Base-by-base conservation (phyloP, 2,888 invertebrate species). In the Schizaphis graminum region DNA sequence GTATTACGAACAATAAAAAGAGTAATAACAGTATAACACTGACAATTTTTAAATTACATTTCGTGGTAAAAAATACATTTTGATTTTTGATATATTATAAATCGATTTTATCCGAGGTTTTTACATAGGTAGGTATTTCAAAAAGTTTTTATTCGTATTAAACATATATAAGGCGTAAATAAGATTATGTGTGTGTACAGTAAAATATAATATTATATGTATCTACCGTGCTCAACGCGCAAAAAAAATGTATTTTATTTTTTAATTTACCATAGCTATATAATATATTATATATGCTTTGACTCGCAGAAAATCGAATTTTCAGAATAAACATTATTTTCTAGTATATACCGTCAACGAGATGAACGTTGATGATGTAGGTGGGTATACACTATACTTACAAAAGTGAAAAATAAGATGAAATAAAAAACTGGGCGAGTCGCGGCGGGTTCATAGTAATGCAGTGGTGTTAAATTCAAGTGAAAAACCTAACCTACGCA, bases 301-400 rank as follows among this genome's bases (percentile, higher is more conserved):
- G 35, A 77, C 77, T 77, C 35, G 77, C 77, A 21, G 77, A 77
- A 77, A 77, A 77, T 77, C 35, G 77, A 77, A 77, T 77, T 77
- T 77, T 41, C 77, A 77, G 77, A 77, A 77, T 77, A 77, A 77
- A 77, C 77, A 77, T 77, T 77, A 77, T 77, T 77, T 77, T 41
- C 21, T 21, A 16, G 8, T 21, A 35, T 21, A 5, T 35, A 35
- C 77, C 21, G 8, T 35, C 35, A 35, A 77, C 35, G 35, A 77
- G 77, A 77, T 35, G 35, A 77, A 77, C 35, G 77, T 8, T 77
- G 77, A 77, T 77, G 35, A 77, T 77, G 35, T 77, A 35, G 67
- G 77, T 35, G 77, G 35, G 67, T 67, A 35, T 67, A 67, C 67
- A n/a, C 67, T 67, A n/a, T 67, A 67, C 61, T 67, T n/a, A 67